phyloP scores from a whole-genome alignment of 2,888 invertebrate genomes.

The Litoditis marina region DNA sequence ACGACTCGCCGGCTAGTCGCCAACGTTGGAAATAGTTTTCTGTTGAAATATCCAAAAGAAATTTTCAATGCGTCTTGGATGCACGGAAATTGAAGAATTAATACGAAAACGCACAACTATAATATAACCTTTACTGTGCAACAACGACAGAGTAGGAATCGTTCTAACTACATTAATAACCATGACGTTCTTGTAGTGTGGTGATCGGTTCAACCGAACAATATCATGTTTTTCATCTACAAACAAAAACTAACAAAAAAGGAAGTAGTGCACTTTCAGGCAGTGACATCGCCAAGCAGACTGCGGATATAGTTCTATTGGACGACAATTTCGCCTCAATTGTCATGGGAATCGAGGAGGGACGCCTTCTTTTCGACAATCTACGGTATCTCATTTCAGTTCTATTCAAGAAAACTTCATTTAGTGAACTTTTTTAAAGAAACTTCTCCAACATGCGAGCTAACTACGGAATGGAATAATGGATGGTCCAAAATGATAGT shows the following conservation, averaged over 20 bases:
- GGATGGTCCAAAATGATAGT: no score
- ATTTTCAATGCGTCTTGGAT: no score
- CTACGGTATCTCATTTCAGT: conserved; percentile 17
- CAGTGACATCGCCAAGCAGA: conserved; percentile 53
- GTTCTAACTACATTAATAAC: no score
- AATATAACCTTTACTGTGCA: no score
- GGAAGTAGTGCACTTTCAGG: conserved; percentile 18
- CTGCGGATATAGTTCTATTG: conserved; percentile 55
- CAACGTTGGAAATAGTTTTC: not conserved
- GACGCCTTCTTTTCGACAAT: conserved; percentile 54
- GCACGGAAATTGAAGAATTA: no score
- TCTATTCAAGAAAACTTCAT: not conserved
- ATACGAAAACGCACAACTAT: no score
- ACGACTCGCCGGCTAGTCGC: no score
- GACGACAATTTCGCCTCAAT: conserved; percentile 60
- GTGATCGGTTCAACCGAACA: conserved; percentile 1
- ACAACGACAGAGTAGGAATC: not conserved
- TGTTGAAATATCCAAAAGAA: no score
- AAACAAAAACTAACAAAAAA: no score
- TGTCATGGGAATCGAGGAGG: conserved; percentile 58
- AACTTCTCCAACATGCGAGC: no score
- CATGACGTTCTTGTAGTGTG: no score
- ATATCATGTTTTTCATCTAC: conserved; percentile 4
- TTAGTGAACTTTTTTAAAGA: not conserved
- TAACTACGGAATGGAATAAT: no score